phyloP scores from a whole-genome alignment of 1,140 invertebrate species.

The Trichogramma pretiosum region DNA sequence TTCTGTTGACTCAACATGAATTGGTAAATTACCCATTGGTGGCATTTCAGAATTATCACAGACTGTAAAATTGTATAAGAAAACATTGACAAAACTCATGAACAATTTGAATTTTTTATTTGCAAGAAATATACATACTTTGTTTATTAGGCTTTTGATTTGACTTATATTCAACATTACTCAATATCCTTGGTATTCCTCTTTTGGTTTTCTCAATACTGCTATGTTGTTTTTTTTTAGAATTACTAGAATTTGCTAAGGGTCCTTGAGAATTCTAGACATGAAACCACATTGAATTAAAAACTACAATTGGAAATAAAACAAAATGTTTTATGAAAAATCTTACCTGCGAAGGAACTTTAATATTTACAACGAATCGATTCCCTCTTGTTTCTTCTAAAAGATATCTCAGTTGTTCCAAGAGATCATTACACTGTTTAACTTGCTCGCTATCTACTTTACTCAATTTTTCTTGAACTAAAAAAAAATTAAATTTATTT shows the following conservation, averaged over 20 bases:
- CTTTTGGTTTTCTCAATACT: conserved; percentile 33
- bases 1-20: no score
- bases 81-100: no score
- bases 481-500: conserved; percentile 16
- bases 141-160: conserved; percentile 21
- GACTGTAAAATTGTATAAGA: no score
- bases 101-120: no score
- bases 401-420: conserved; percentile 38
- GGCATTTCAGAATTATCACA: no score
- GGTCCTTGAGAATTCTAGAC: conserved; percentile 30
- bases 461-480: conserved; percentile 38
- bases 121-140: conserved; percentile 22
- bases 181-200: conserved; percentile 19
- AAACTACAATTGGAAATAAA: no score
- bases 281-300: conserved; percentile 12
- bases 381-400: conserved; percentile 36
- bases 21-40: no score
- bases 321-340: conserved; percentile 5
- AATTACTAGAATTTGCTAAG: conserved; percentile 31
- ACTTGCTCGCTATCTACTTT: conserved; percentile 31
- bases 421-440: conserved; percentile 32
- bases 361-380: conserved; percentile 43
- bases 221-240: conserved; percentile 34
- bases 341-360: conserved; percentile 37
- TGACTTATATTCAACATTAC: conserved; percentile 18